Conservation (phyloP, 1,140 invertebrate genomes). For the Asbolus verrucosus region DNA sequence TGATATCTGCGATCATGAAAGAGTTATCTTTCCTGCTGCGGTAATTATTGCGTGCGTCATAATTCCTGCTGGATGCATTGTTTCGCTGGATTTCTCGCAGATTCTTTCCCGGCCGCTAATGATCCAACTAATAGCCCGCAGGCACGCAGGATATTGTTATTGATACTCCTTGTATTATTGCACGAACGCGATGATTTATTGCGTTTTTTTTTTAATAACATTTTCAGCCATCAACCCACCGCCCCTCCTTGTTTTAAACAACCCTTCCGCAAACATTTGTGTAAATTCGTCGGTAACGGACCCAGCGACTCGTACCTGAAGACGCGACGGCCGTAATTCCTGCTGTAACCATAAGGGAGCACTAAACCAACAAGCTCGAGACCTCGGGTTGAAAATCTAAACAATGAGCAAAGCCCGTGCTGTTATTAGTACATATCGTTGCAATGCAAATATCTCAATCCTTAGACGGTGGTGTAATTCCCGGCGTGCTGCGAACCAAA, state of each 20-base stretch:
- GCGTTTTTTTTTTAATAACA: constrained; percentile 1
- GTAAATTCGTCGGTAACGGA: neutral
- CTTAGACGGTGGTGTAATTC: constrained; percentile 38
- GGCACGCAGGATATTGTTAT: constrained; percentile 44
- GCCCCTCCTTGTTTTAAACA: neutral
- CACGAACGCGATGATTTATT: neutral
- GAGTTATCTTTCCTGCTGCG: constrained; percentile 45
- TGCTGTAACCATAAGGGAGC: constrained; percentile 23
- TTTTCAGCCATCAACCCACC: constrained; percentile 5
- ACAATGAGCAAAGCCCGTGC: constrained; percentile 39
- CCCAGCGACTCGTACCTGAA: neutral
- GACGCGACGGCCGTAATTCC: constrained; percentile 27
- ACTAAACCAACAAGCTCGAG: constrained; percentile 40
- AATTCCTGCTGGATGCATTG: constrained; percentile 39
- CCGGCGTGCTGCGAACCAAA: constrained; percentile 39
- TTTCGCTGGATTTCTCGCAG: constrained; percentile 29
- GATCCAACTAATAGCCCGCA: constrained; percentile 36
- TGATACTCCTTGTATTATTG: constrained; percentile 23
- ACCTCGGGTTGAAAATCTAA: constrained; percentile 38
- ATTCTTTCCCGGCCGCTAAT: constrained; percentile 36
- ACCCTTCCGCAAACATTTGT: neutral
- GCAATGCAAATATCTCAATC: constrained; percentile 46
- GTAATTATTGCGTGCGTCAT: constrained; percentile 44
- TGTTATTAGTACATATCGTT: constrained; percentile 45
- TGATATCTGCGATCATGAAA: constrained; percentile 25